Conservation (phyloP, 2,113 vertebrate species). For the Salminus brasiliensis region DNA sequence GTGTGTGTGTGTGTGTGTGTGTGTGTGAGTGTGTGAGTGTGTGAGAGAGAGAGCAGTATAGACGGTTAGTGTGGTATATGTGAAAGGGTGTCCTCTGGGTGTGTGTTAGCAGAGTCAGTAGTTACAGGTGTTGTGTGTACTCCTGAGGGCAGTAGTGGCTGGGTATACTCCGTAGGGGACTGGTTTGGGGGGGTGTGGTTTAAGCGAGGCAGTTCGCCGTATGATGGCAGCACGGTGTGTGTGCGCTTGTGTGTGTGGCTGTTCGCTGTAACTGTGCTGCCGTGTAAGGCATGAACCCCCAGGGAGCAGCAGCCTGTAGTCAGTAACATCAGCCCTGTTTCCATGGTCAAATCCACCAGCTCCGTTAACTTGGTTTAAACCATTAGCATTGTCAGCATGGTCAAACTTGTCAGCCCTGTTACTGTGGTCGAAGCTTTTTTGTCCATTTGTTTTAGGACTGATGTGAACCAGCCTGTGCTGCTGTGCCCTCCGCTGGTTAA, state of each 20-base stretch:
- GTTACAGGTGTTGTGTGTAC: no score
- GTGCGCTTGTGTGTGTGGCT: conserved; percentile 42
- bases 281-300: conserved; percentile 68
- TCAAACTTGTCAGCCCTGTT: background rate
- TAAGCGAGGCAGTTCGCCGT: conserved; percentile 74
- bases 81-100: no score
- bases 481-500: conserved; percentile 63
- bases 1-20: no score
- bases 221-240: conserved; percentile 59
- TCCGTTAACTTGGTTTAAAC: background rate
- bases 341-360: background rate
- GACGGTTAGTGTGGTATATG: no score
- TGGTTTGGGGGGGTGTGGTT: conserved; percentile 74
- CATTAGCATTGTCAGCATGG: background rate
- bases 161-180: no score
- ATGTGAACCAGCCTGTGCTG: background rate
- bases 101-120: no score
- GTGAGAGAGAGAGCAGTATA: no score
- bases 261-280: conserved; percentile 80
- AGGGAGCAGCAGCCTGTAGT: conserved; percentile 34
- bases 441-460: background rate
- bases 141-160: no score
- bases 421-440: background rate
- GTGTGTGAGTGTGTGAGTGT: no score
- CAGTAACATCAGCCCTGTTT: conserved; percentile 1